Conservation (phyloP, 2,888 invertebrate species). For the Ptychoptera contaminata region DNA sequence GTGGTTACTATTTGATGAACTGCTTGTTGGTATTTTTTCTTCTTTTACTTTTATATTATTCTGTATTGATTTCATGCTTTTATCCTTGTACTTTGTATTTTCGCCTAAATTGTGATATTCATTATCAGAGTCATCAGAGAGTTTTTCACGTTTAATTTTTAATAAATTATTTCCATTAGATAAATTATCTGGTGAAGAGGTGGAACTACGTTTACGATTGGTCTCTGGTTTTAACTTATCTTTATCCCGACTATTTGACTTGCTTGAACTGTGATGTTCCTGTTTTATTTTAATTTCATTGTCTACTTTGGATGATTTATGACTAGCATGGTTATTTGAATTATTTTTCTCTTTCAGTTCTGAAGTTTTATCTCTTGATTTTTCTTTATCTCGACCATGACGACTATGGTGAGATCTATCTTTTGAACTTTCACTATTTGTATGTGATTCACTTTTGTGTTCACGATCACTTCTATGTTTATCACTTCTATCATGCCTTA, state of each 20-base stretch:
- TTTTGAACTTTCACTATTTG: background rate
- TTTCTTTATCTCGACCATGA: conserved; percentile 18
- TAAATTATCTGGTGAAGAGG: background rate
- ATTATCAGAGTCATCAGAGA: background rate
- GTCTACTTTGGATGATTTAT: background rate
- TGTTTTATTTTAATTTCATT: background rate
- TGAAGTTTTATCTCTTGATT: conserved; percentile 16
- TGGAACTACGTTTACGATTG: background rate
- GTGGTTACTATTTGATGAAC: background rate
- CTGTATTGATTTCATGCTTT: background rate
- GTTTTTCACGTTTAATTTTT: background rate
- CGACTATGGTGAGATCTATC: background rate
- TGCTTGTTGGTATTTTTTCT: background rate
- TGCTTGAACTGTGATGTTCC: background rate
- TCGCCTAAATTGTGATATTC: background rate
- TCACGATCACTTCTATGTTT: conserved; percentile 28
- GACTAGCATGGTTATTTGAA: conserved; percentile 1
- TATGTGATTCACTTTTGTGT: conserved; percentile 26
- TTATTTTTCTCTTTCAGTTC: conserved; percentile 22
- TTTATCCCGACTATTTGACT: background rate
- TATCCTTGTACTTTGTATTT: background rate
- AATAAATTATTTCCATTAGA: background rate
- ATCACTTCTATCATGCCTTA: background rate
- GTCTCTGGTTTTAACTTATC: background rate
- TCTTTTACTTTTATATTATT: conserved; percentile 5